Percentiles rank a stretch among this genome's conserved stretches.
Conservation (phyloP, 2,113 vertebrate genomes). For the Seriola quinqueradiata region DNA sequence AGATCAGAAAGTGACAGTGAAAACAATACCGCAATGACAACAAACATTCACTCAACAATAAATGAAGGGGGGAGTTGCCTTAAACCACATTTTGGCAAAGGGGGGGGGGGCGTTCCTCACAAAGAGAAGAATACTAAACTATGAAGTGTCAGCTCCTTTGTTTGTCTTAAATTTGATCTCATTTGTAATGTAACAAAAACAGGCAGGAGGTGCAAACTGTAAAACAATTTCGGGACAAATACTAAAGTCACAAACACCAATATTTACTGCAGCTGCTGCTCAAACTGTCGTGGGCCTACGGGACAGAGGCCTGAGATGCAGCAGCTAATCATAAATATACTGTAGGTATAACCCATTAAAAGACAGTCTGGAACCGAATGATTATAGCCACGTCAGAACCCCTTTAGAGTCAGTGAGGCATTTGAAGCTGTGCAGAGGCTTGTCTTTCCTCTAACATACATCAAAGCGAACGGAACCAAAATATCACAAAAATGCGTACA, state of each 20-base stretch:
- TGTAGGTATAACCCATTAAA: constrained; percentile 38
- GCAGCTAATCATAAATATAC: constrained; percentile 44
- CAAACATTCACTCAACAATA: constrained; percentile 67
- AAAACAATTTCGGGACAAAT: constrained; percentile 10
- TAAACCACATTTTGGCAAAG: constrained; percentile 37
- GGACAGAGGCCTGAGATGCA: constrained; percentile 19
- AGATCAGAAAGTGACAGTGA: constrained; percentile 72
- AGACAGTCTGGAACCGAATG: constrained; percentile 56
- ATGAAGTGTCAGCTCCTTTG: constrained; percentile 10
- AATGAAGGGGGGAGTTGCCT: constrained; percentile 29
- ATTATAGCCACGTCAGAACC: constrained; percentile 61
- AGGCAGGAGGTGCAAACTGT: background rate
- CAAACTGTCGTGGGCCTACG: background rate
- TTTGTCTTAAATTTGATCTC: constrained; percentile 25
- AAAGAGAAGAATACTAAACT: constrained; percentile 25
- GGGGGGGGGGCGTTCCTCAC: constrained; percentile 2
- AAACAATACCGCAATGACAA: constrained; percentile 71
- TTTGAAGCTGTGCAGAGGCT: constrained; percentile 67
- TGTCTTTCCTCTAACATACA: constrained; percentile 64
- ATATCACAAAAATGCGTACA: constrained; percentile 72
- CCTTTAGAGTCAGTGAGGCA: constrained; percentile 52
- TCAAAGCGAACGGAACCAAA: constrained; percentile 74
- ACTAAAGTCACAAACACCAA: background rate
- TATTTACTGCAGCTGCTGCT: constrained; percentile 20
- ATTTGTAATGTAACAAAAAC: constrained; percentile 35